These are phyloP conservation scores for Sminthurinus aureus DNA, from an alignment of 2,888 invertebrate species.

Conservation along the genomic window DNA sequence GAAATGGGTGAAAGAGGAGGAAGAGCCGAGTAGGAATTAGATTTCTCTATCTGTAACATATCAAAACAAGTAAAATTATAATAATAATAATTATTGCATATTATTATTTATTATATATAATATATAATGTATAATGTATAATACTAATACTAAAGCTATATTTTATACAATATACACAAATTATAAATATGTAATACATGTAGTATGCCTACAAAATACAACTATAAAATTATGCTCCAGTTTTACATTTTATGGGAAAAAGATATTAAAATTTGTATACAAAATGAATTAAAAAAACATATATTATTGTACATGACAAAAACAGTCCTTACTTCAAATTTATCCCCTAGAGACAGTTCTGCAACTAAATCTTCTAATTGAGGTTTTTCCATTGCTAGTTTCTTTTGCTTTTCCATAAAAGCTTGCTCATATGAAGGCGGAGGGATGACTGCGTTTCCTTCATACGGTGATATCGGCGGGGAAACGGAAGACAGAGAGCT, in stretches of 20 bases:
- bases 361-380: constrained; percentile 53
- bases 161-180: no score
- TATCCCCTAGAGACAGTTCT: constrained; percentile 49
- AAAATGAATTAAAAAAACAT: no score
- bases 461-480: constrained; percentile 78
- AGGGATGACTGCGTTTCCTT: constrained; percentile 62
- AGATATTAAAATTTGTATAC: no score
- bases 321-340: constrained; percentile 29
- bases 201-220: no score
- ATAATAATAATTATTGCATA: no score
- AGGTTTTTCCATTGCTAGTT: constrained; percentile 44
- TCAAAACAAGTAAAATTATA: neutral
- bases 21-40: constrained; percentile 51
- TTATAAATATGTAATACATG: no score
- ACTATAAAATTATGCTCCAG: no score
- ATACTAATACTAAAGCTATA: no score
- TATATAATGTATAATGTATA: no score
- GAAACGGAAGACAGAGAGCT: constrained; percentile 87
- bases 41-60: constrained; percentile 52
- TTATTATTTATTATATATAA: no score
- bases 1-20: constrained; percentile 83
- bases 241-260: no score
- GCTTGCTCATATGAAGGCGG: constrained; percentile 73
- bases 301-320: constrained; percentile 7
- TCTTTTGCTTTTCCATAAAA: constrained; percentile 63